These are phyloP conservation scores for Meloidogyne exigua DNA, from an alignment of 1,140 invertebrate genomes.

Conservation along the genomic window DNA sequence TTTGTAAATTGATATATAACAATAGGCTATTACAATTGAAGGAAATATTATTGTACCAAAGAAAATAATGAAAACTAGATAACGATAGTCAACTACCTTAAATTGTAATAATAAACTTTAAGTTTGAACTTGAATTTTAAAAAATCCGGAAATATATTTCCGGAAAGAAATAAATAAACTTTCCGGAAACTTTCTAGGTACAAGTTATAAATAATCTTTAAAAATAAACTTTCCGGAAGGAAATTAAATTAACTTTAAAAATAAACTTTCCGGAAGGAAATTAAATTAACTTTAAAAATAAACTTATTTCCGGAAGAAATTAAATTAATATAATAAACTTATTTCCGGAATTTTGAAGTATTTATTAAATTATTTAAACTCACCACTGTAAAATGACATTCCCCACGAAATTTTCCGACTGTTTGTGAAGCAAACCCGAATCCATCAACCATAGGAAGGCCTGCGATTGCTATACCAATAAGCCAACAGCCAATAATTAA, in stretches of 20 bases:
- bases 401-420: slow-evolving; percentile 32
- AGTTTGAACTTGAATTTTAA: not conserved
- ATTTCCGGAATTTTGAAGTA: not conserved
- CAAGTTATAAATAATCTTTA: too few relatives aligned
- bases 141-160: too few relatives aligned
- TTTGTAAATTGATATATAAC: slow-evolving; percentile 45
- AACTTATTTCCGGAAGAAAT: too few relatives aligned
- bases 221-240: too few relatives aligned
- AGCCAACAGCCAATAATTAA: slow-evolving; percentile 46
- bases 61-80: slow-evolving; percentile 52
- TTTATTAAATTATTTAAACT: not conserved
- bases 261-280: too few relatives aligned
- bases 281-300: too few relatives aligned
- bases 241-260: too few relatives aligned
- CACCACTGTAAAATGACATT: slow-evolving; percentile 51
- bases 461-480: slow-evolving; percentile 36
- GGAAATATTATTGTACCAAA: slow-evolving; percentile 47
- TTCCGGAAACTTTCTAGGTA: not conserved
- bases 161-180: not conserved
- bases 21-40: slow-evolving; percentile 44
- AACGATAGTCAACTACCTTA: slow-evolving; percentile 51
- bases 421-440: slow-evolving; percentile 46
- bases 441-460: slow-evolving; percentile 47
- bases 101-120: not conserved
- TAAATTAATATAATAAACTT: not conserved